These are phyloP conservation scores for Dicentrarchus labrax DNA, from an alignment of 2,113 vertebrate species.

Conservation along the genomic window DNA sequence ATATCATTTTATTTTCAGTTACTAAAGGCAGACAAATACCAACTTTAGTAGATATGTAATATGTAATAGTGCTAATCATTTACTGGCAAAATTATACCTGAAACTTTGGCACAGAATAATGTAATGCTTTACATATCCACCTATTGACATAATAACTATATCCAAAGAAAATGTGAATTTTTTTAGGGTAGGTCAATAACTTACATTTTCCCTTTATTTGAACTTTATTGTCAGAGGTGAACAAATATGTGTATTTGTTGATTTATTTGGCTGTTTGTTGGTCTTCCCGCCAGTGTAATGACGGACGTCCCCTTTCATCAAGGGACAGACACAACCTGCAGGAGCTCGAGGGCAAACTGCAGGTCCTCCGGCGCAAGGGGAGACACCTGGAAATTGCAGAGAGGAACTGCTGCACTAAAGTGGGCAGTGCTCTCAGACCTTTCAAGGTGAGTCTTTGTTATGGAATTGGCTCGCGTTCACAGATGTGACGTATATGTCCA, in stretches of 20 bases:
- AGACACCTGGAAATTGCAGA: slow-evolving; percentile 93
- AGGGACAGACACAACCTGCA: slow-evolving; percentile 90
- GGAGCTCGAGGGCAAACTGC: slow-evolving; percentile 91
- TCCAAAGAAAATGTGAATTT: neutral
- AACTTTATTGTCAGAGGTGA: neutral
- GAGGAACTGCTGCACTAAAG: slow-evolving; percentile 94
- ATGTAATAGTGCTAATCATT: neutral
- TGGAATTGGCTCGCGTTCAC: slow-evolving; percentile 7
- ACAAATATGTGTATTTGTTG: neutral
- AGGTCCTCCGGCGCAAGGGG: slow-evolving; percentile 88
- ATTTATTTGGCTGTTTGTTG: slow-evolving; percentile 18
- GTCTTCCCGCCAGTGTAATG: slow-evolving; percentile 86
- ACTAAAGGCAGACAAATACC: neutral
- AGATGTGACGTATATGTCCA: slow-evolving; percentile 24
- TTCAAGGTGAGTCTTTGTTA: slow-evolving; percentile 88
- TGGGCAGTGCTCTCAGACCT: slow-evolving; percentile 91
- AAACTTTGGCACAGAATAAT: neutral
- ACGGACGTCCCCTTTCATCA: slow-evolving; percentile 93
- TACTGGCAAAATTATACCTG: neutral
- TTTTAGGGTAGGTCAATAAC: neutral
- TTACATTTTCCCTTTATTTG: neutral
- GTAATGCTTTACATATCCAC: neutral
- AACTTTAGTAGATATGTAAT: neutral
- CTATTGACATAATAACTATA: neutral
- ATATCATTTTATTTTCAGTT: neutral